A percentile compares a stretch with the other conserved stretches of the same genome.
phyloP scores from a whole-genome alignment of 2,113 vertebrate genomes.

The Cranoglanis bouderius region DNA sequence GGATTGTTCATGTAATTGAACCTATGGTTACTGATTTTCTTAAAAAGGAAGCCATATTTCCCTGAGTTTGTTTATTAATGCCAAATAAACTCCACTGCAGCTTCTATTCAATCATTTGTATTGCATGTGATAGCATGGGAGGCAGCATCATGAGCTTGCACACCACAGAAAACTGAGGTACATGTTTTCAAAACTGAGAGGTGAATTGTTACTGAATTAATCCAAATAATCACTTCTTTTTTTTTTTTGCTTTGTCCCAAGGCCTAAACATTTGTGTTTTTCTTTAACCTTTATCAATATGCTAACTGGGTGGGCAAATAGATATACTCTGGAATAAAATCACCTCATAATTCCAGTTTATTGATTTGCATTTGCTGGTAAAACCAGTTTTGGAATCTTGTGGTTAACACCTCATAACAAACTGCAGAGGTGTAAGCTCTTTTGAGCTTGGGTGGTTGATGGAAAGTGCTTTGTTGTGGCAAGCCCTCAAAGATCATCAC shows the following conservation, averaged over 20 bases:
- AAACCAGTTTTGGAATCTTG: slow-evolving; percentile 28
- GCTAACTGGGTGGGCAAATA: background rate
- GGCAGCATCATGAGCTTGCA: slow-evolving; percentile 5
- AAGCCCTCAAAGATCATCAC: background rate
- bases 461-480: slow-evolving; percentile 5
- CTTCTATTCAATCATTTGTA: slow-evolving; percentile 24
- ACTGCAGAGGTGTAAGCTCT: background rate
- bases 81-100: slow-evolving; percentile 25
- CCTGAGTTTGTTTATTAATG: slow-evolving; percentile 30
- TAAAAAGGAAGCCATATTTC: slow-evolving; percentile 7
- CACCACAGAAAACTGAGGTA: background rate
- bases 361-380: slow-evolving; percentile 14
- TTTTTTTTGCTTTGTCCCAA: background rate
- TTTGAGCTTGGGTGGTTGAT: background rate
- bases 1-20: slow-evolving; percentile 3
- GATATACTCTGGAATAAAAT: background rate
- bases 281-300: background rate
- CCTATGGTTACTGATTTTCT: background rate
- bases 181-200: background rate
- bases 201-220: background rate
- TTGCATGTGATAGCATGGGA: slow-evolving; percentile 21
- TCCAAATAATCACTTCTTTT: background rate
- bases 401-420: background rate
- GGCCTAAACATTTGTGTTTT: background rate
- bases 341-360: background rate